Evolutionary conservation across 1,140 invertebrate species (phyloP), one percentile per base, ranked within the genome.

Genomic region (Intoshia linei): DNA sequence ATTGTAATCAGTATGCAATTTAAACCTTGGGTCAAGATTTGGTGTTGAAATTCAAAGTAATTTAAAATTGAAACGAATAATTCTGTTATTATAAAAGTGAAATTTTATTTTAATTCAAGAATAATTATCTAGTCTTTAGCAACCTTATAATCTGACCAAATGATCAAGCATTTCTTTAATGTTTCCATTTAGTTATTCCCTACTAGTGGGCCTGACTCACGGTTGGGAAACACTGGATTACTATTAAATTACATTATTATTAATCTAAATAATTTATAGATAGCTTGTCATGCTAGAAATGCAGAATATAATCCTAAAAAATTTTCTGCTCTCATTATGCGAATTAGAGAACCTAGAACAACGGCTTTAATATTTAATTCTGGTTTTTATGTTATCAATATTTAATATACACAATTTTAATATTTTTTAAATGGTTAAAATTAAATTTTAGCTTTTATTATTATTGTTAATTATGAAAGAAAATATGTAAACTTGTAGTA

Each of bases 271-370:
- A 44, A 60, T 11, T 59, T 59, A 50, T 87, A 81, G 60, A 99
- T 99, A 47, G 90, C 90, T 1, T 61, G 95, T 2, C 83, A 93
- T 59, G 90, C 90, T 0, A 68, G 90, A 57, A 99, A 99, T 65
- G 90, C 90, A 11, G 90, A 99, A 60, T 99, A 95, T 49, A 99
- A 98, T 62, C 90, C 90, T 20, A 98, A 95, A 62, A 71, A 90
- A 55, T 98, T 99, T 67, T 87, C 90, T 33, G 90, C 90, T 41
- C 87, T 98, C 0, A 98, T 99, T 37, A 98, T 99, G 90, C 66
- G 90, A 52, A 98, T 98, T 50, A 65, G 87, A 52, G 83, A 95
- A 52, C 90, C 90, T 0, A 62, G 90, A 45, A 98, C 90, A 2
- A 99, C 90, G 18, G 90, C 90, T 11, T 59, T 99, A 10, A 98